Evolutionary conservation across 1,140 invertebrate species (phyloP), one percentile per base, ranked within the genome.

Genomic region (Lordiphosa collinella): DNA sequence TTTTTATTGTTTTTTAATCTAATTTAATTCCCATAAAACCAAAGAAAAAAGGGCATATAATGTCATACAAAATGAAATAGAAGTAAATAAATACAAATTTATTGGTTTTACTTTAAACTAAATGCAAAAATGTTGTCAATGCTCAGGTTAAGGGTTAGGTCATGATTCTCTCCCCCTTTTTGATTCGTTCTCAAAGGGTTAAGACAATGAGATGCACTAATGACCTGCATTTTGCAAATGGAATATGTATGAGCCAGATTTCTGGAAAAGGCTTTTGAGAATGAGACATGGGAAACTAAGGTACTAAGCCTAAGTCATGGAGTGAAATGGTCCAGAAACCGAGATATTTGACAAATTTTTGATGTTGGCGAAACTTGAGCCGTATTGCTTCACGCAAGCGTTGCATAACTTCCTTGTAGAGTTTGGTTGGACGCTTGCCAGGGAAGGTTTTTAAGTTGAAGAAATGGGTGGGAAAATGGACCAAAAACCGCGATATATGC

Each of bases 1-100:
- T 57, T 71, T 79, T 79, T 82, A 79, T 79, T 46, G 66, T 43
- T 75, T 82, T 79, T 79, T 75, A 75, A 79, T 79, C 75, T 57
- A 79, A 80, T 79, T 80, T 75, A 79, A 82, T 59, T 46, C 53
- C 65, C 60, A 82, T 79, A 80, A 78, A 78, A 10, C 18, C 16
- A 25, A 16, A 32, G 51, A 50, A 50, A 48, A 32, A 32, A 11
- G 16, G 34, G 16, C 18, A 18, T 4, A 18, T 4, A 18, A 18
- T 18, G 18, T 18, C 18, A 18, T 14, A 29, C 32, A 43, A 47
- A 63, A 40, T 49, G 38, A 43, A 46, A 48, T 56, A 50, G 46
- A 57, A 63, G 38, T 46, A 69, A 56, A 78, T 60, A 72, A 73
- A 56, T 51, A 35, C n/a, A 52, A 59, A 54, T 40, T 41, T 13